Percentiles rank a stretch among this genome's conserved stretches.
Conservation (phyloP, 2,888 invertebrate species). For the Oligia strigilis region DNA sequence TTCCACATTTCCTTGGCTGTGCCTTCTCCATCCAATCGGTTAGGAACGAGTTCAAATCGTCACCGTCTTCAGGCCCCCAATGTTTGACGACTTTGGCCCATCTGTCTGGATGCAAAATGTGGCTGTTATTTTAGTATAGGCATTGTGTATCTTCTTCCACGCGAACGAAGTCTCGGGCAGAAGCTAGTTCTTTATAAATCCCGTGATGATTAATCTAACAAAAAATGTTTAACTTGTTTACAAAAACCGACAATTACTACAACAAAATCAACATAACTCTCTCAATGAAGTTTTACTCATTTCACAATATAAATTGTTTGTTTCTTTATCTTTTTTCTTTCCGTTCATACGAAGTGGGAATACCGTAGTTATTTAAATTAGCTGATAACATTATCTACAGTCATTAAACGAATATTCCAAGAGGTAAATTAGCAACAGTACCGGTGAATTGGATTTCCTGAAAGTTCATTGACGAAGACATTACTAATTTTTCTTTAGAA, state of each 20-base stretch:
- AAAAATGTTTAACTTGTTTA: background rate
- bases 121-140: background rate
- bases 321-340: background rate
- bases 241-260: background rate
- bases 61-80: no score
- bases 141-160: background rate
- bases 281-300: background rate
- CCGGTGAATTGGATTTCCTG: slow-evolving; percentile 3
- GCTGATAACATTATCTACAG: slow-evolving; percentile 14
- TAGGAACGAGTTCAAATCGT: no score
- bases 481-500: slow-evolving; percentile 7
- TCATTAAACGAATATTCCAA: slow-evolving; percentile 19
- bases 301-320: background rate
- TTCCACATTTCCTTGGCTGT: no score
- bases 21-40: no score
- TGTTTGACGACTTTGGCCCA: no score
- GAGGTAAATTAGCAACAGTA: slow-evolving; percentile 3
- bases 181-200: background rate
- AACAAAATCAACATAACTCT: background rate
- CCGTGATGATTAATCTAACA: background rate
- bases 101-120: background rate
- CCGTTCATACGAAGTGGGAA: slow-evolving; percentile 1
- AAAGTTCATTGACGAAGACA: slow-evolving; percentile 11
- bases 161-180: background rate
- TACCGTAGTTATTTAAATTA: slow-evolving; percentile 24